Evolutionary conservation across 2,888 invertebrate species (phyloP), one percentile per base, ranked within the genome.

Genomic region (Escarpia spicata): DNA sequence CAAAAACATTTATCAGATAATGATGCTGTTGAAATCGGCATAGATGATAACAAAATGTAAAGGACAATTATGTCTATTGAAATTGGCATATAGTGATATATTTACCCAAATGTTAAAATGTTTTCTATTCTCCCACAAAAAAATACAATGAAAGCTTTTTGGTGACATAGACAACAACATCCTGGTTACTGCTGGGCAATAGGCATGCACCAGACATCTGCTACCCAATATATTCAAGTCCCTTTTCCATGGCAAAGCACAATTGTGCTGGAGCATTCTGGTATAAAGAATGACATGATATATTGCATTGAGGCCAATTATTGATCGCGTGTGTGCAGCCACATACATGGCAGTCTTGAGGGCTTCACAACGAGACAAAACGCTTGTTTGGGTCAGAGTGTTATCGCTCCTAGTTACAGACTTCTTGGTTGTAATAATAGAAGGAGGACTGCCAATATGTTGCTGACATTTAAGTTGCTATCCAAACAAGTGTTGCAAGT

Each of bases 221-320:
- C 26, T 26, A 75, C 75, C 19, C 75, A 75, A 75, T 75, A 75
- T 75, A 75, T 75, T 75, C 75, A 75, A 75, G 75, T 26, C n/a
- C 6, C 75, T 75, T 26, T 75, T 75, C 75, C 75, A 75, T 26
- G 26, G 75, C 19, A 75, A 75, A 75, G 75, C 75, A 75, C 75
- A 75, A 75, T 75, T 75, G 75, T 75, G 26, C 75, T 26, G 75
- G n/a, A 75, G 75, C 75, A 75, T 75, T 75, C 75, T 75, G 75
- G 75, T 26, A 75, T 19, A 75, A 75, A 75, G 75, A 75, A 75
- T 75, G 75, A 75, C 75, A 75, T 75, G 75, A 75, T 75, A 75
- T n/a, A 75, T 75, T 75, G 75, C 75, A 75, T 75, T 26, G 75
- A 75, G 75, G 75, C 75, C 75, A 75, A 75, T 75, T 75, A 75